These are phyloP conservation scores for Catocala nupta DNA, from an alignment of 2,888 invertebrate species.

Conservation along the genomic window DNA sequence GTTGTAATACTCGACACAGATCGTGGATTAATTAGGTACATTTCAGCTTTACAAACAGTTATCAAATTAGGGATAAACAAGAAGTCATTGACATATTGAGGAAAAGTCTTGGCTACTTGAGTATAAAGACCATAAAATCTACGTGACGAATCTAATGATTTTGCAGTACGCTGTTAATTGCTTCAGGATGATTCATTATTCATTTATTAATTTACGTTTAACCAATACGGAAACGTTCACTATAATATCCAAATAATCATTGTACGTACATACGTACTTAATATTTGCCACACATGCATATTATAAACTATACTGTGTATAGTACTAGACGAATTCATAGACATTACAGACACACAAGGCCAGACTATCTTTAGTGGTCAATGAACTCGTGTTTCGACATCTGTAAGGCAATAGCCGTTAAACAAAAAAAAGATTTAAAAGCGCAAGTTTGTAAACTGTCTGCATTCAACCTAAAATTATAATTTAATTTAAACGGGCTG, in stretches of 20 bases:
- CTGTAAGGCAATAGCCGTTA: conserved; percentile 62
- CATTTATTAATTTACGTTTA: conserved; percentile 45
- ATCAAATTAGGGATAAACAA: conserved; percentile 51
- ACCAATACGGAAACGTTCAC: conserved; percentile 17
- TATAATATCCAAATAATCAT: conserved; percentile 24
- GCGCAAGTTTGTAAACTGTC: conserved; percentile 49
- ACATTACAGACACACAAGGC: conserved; percentile 68
- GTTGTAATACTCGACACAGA: conserved; percentile 2
- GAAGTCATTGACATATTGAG: conserved; percentile 79
- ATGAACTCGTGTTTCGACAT: conserved; percentile 68
- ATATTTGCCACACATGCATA: conserved; percentile 24
- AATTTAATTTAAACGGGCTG: conserved; percentile 1
- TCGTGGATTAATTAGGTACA: conserved; percentile 19
- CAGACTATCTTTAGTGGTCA: conserved; percentile 75
- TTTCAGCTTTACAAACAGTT: conserved; percentile 21
- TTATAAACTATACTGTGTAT: conserved; percentile 26
- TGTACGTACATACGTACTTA: conserved; percentile 21
- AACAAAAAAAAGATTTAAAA: conserved; percentile 57
- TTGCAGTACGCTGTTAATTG: conserved; percentile 56
- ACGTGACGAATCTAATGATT: conserved; percentile 70
- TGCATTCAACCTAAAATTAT: conserved; percentile 42
- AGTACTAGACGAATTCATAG: conserved; percentile 62
- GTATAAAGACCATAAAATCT: conserved; percentile 69
- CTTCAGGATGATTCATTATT: conserved; percentile 50
- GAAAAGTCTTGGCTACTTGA: conserved; percentile 67